Base-by-base conservation (phyloP, 2,113 vertebrate species). In the Sylvilagus bachmani region DNA sequence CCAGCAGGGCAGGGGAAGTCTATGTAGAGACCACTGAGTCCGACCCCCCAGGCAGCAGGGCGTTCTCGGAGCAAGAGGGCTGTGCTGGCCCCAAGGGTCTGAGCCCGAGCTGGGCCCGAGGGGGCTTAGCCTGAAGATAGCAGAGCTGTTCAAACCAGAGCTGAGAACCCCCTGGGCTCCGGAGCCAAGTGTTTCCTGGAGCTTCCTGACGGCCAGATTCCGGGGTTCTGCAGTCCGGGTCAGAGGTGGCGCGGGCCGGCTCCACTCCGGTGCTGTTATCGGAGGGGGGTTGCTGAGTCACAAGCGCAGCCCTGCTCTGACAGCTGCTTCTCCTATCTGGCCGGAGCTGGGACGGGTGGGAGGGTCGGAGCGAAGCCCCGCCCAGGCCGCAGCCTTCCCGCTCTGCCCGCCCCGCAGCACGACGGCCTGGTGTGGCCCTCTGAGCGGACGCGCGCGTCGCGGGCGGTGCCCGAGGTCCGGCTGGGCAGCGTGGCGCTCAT, bases 401-500 rank as follows among this genome's bases (percentile, higher is more conserved):
- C 58, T 36, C 70, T 69, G 6, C 7, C 79, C 71, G 22, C 67
- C 70, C 69, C 70, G 71, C 96, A 98, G 99, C 97, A 99, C 0
- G 98, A 98, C 0, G 99, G 99, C n/a, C 89, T 98, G 36, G 96
- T 99, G 82, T 99, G 99, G 99, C 99, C 99, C 27, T 98, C 98
- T 0, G 98, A 99, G 27, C 98, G 98, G 86, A 97, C 98, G 31
- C 98, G 98, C 0, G 97, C 94, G 2, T 98, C 97, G 6, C 99
- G 98, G 19, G 61, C 75, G 0, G 97, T 94, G 49, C 98, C 98
- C 25, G 99, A 99, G 51, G 84, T 98, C 86, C 99, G 99, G 91
- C 97, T 99, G 77, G 99, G 99, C 98, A 99, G 99, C 53, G 97
- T 99, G 91, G 99, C 99, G 0, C 98, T 99, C 96, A 99, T 99